These are phyloP conservation scores for Trissoscelio sp. DNA, from an alignment of 2,888 invertebrate genomes.

Conservation along the genomic window DNA sequence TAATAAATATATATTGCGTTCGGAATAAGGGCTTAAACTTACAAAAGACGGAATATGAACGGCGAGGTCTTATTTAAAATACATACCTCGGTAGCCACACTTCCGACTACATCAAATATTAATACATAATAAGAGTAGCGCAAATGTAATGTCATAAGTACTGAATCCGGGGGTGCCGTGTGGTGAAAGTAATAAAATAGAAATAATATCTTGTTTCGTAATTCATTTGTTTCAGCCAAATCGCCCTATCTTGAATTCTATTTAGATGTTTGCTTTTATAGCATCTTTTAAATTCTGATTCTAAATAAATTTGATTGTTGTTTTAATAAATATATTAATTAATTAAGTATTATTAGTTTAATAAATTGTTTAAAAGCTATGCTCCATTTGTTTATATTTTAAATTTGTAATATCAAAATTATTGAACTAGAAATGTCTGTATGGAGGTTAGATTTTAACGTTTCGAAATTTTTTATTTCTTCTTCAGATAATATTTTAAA, in stretches of 20 bases:
- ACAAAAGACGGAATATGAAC: background rate
- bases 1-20: conserved; percentile 9
- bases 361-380: no score
- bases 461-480: no score
- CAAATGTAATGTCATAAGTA: conserved; percentile 10
- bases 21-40: background rate
- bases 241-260: background rate
- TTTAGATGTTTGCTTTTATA: background rate
- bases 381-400: no score
- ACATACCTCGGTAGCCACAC: background rate
- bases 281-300: background rate
- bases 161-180: background rate
- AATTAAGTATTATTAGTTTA: no score
- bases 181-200: background rate
- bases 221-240: background rate
- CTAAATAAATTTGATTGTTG: no score
- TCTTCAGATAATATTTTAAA: no score
- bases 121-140: conserved; percentile 13
- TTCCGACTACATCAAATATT: conserved; percentile 1
- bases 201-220: background rate
- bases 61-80: conserved; percentile 18
- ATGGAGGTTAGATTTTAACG: no score
- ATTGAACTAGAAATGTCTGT: no score
- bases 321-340: no score
- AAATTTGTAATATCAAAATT: no score